Evolutionary conservation across 2,797 vertebrate genomes (phyloP), one percentile per base, ranked within the genome.

Genomic region (Lagodon rhomboides): DNA sequence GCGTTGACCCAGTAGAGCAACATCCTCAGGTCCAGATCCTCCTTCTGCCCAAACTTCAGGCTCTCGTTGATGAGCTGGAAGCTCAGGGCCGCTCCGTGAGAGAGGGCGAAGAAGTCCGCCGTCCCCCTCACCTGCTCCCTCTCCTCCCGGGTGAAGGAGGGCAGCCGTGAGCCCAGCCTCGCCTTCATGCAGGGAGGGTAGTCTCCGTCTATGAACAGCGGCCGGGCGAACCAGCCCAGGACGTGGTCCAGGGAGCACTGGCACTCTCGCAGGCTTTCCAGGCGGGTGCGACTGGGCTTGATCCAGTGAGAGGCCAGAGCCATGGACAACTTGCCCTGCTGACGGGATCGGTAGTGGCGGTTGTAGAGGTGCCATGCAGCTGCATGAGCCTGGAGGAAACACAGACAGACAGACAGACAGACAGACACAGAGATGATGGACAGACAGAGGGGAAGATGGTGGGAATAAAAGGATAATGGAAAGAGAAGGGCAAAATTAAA

Each of bases 221-320:
- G 98, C 58, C 96, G 96, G 46, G 98, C 98, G 72, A 99, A 99
- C 98, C 98, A 99, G 75, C 98, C 97, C 3, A 99, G 93, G 9
- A 98, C 98, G 0, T 97, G 98, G 86, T 99, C 96, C 56, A 99
- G 94, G 44, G 98, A 99, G 85, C 97, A 98, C 90, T 98, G 97
- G 83, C 98, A 98, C 60, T 96, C 95, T 23, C 86, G 82, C 51
- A 96, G 93, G 90, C 94, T 95, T 54, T 96, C 94, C 72, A 95
- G 89, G 0, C 95, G 96, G 61, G 96, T 96, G 58, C 25, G 95
- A 54, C 94, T 96, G 63, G 98, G 98, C 65, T 88, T 96, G 92
- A 99, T 96, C 98, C 98, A 99, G 91, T 99, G 98, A 16, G 98
- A 99, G 61, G 97, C 95, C 89, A 99, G 91, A 1, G 97, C 97